Evolutionary conservation across 2,888 invertebrate species (phyloP).

Genomic region (Andrena flavipes): DNA sequence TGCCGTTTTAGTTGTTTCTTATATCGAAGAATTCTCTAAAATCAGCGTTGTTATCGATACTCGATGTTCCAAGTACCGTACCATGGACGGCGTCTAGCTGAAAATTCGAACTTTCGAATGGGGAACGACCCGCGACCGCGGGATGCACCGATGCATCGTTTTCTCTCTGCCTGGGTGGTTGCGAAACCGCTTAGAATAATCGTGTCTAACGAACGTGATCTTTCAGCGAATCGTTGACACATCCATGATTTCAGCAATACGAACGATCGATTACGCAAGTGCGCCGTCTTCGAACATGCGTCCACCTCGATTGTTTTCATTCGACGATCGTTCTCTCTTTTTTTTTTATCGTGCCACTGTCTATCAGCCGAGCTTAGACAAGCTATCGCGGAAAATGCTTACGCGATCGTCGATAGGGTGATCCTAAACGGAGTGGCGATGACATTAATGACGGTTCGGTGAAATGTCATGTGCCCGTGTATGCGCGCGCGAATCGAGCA

Average conservation of each 20-base stretch:
- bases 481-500: slow-evolving; percentile 36
- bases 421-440: slow-evolving; percentile 54
- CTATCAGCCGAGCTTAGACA: not conserved
- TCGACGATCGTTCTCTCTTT: slow-evolving; percentile 4
- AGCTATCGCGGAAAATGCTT: slow-evolving; percentile 30
- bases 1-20: not conserved
- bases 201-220: slow-evolving; percentile 30
- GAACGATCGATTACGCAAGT: slow-evolving; percentile 37
- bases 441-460: slow-evolving; percentile 61
- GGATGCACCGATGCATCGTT: slow-evolving; percentile 9
- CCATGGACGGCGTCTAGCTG: too few species aligned
- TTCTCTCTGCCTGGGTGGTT: slow-evolving; percentile 6
- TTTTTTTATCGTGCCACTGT: too few species aligned
- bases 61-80: not conserved
- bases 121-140: not conserved
- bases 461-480: slow-evolving; percentile 63
- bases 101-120: not conserved
- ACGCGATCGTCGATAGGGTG: slow-evolving; percentile 40
- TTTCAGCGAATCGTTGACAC: slow-evolving; percentile 30
- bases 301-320: slow-evolving; percentile 27
- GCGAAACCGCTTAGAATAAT: slow-evolving; percentile 38
- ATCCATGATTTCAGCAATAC: slow-evolving; percentile 37
- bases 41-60: too few species aligned
- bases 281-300: not conserved
- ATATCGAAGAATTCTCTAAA: not conserved